Base-by-base conservation (phyloP, 2,113 vertebrate species). In the Gymnogyps californianus region DNA sequence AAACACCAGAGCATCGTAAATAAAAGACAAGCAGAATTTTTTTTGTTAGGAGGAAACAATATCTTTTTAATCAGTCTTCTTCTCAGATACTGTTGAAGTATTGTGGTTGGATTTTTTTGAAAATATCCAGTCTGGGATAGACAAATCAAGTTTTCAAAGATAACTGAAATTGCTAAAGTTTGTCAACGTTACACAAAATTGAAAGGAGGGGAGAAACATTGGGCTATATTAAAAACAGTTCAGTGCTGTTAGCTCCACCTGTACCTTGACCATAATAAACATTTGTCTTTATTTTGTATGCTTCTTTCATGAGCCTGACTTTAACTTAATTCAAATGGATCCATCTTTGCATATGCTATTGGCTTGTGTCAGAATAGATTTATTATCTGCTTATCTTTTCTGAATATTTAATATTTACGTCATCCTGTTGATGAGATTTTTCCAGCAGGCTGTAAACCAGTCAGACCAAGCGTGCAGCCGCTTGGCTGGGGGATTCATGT, bases 341-440 rank as follows among this genome's bases (percentile, higher is more conserved):
- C 87, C 57, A 19, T 69, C 47, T 44, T 88, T 92, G 51, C 44
- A 40, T 34, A 36, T 16, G 22, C 47, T 84, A 58, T 69, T 77
- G 81, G 9, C 34, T 82, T 77, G 22, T 90, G 82, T 67, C 89
- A 89, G 77, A 80, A 90, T 51, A 96, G 95, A 97, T 96, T 93
- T 97, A 96, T 96, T 96, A 93, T 94, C 40, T 87, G 82, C 52
- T 98, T 98, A 90, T 97, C 96, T 94, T 91, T 94, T 75, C 78
- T 79, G 90, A 74, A 74, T 95, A 95, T 92, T 97, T 94, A 96
- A 87, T 92, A 85, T 85, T 87, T 91, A 95, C 90, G 58, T 98
- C 97, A 97, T 87, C 31, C 44, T 51, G 49, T 40, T 67, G 74
- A 90, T 77, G 85, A 67, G 52, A 64, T 95, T 90, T 95, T 71